Percentiles rank a stretch among this genome's conserved stretches.
phyloP scores from a whole-genome alignment of 2,113 vertebrate genomes.

The Corvus cornix region DNA sequence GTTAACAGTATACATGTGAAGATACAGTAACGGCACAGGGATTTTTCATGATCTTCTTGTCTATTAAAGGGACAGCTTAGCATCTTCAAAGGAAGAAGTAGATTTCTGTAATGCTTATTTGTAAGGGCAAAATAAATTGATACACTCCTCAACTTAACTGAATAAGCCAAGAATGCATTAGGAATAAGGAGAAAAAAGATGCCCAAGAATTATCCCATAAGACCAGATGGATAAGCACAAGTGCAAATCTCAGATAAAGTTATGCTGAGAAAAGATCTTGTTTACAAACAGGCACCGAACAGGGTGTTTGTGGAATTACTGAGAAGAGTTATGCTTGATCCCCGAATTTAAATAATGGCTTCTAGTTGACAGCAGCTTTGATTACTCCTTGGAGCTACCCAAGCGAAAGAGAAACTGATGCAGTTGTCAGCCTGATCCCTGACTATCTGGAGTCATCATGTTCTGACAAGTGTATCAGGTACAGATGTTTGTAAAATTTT shows the following conservation, averaged over 20 bases:
- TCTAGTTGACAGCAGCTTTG: constrained; percentile 32
- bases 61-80: background rate
- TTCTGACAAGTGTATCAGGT: constrained; percentile 33
- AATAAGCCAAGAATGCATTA: background rate
- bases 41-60: background rate
- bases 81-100: background rate
- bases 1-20: background rate
- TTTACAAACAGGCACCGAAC: constrained; percentile 1
- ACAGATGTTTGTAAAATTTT: constrained; percentile 15
- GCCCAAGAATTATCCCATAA: background rate
- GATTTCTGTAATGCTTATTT: background rate
- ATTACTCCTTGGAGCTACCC: background rate
- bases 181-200: background rate
- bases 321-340: background rate
- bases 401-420: background rate
- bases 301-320: background rate
- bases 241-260: background rate
- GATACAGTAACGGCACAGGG: background rate
- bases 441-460: background rate
- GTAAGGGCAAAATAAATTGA: background rate
- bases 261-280: constrained; percentile 3
- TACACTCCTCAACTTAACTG: background rate
- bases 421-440: background rate
- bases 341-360: background rate
- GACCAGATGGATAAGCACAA: constrained; percentile 1